Evolutionary conservation across 2,888 invertebrate genomes (phyloP).

Genomic region (Lymantria dispar): DNA sequence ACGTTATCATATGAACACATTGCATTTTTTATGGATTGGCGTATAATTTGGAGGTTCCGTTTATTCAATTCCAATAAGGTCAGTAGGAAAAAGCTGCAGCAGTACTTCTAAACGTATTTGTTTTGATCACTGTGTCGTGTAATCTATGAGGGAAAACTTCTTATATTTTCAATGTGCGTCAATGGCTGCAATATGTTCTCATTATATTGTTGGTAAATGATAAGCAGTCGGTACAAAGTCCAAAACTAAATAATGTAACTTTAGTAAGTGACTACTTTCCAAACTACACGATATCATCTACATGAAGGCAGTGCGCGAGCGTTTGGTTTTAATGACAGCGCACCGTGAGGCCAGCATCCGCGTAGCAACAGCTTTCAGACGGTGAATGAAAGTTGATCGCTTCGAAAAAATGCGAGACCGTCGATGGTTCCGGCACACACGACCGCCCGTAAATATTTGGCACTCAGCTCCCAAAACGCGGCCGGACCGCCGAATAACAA

Average conservation of each 20-base stretch:
- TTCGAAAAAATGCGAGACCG: slow-evolving; percentile 61
- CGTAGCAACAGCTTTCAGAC: slow-evolving; percentile 77
- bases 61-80: slow-evolving; percentile 7
- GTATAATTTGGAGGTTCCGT: slow-evolving; percentile 16
- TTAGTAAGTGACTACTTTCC: slow-evolving; percentile 67
- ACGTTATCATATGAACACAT: slow-evolving; percentile 27
- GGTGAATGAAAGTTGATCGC: slow-evolving; percentile 78
- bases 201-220: slow-evolving; percentile 11
- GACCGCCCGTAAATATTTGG: slow-evolving; percentile 56
- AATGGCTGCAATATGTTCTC: slow-evolving; percentile 8
- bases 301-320: slow-evolving; percentile 70
- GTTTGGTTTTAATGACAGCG: slow-evolving; percentile 68
- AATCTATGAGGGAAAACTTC: too few species aligned
- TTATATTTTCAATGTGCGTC: not conserved
- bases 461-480: slow-evolving; percentile 30
- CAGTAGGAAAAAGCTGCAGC: not conserved
- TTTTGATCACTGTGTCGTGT: not conserved
- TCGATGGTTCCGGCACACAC: slow-evolving; percentile 55
- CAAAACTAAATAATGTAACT: slow-evolving; percentile 39
- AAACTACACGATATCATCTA: slow-evolving; percentile 76
- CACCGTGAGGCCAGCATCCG: slow-evolving; percentile 73
- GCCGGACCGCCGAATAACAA: slow-evolving; percentile 16
- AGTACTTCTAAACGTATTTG: not conserved
- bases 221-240: slow-evolving; percentile 40
- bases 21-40: slow-evolving; percentile 14